A percentile compares a stretch with the other conserved stretches of the same genome.
phyloP scores from a whole-genome alignment of 2,888 invertebrate species.

The Hydrotaea diabolus region DNA sequence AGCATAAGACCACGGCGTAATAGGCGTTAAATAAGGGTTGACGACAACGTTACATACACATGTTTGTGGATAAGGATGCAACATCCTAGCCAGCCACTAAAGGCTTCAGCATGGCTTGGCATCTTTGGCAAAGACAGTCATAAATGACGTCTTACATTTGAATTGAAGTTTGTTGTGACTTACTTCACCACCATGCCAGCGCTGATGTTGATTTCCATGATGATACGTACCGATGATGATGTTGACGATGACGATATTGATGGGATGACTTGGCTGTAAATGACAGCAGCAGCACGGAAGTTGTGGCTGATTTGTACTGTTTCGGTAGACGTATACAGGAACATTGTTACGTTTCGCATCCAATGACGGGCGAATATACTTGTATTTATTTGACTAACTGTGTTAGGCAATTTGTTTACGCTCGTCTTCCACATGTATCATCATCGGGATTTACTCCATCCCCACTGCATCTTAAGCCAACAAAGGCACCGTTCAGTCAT shows the following conservation, averaged over 20 bases:
- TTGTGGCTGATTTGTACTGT: slow-evolving; percentile 11
- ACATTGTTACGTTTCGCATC: slow-evolving; percentile 14
- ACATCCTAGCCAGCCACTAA: background rate
- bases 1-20: slow-evolving; percentile 30
- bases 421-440: slow-evolving; percentile 1
- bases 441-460: background rate
- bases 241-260: slow-evolving; percentile 25
- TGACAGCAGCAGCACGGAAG: background rate
- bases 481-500: slow-evolving; percentile 5
- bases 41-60: slow-evolving; percentile 18
- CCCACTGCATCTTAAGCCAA: background rate
- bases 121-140: background rate
- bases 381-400: slow-evolving; percentile 35
- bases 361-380: slow-evolving; percentile 26
- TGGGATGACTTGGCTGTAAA: slow-evolving; percentile 44
- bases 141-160: slow-evolving; percentile 19
- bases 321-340: background rate
- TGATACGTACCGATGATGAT: slow-evolving; percentile 26
- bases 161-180: slow-evolving; percentile 38
- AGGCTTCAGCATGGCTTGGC: background rate
- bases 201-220: slow-evolving; percentile 10
- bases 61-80: slow-evolving; percentile 25
- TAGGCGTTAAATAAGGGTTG: slow-evolving; percentile 57
- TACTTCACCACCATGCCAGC: slow-evolving; percentile 27
- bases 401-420: slow-evolving; percentile 47